Evolutionary conservation across 2,113 vertebrate species (phyloP), one percentile per base, ranked within the genome.

Genomic region (Nannobrachium achirus): DNA sequence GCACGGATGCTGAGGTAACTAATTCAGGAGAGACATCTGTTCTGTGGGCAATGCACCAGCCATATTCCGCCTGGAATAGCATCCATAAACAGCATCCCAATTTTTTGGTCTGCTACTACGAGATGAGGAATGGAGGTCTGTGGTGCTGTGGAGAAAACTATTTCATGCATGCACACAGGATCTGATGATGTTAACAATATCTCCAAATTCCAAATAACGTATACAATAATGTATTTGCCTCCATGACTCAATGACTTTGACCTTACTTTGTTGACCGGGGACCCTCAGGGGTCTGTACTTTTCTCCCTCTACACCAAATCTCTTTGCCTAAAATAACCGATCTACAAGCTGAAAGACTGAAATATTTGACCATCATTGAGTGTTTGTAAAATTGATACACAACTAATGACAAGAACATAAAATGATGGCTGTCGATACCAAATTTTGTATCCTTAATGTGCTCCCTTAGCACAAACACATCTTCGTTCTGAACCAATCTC

Each of bases 21-120:
- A 86, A 89, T 87, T 89, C 88, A 87, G 82, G 74, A 73, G 79
- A 89, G 84, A 88, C 88, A 90, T 87, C 87, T 91, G 88, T 76
- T 81, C 68, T 71, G 74, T 81, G 81, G 81, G 83, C 81, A 78
- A 75, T 74, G 76, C 63, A 84, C 73, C 71, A 74, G 66, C 73
- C 73, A 83, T 79, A 76, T 73, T 81, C 88, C 87, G 86, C 74
- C 82, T 83, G 88, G 87, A 74, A 88, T 76, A 60, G 65, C 82
- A 83, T 89, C 75, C 81, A 79, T 83, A 80, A 87, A 67, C 81
- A 86, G 66, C 53, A 63, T 72, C 63, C 62, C 40, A 3, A 40
- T 66, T 10, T 70, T 72, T 75, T 56, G 57, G 45, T 15, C 56
- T 41, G 4, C 7, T 4, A 46, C 56, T 56, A 15, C 70, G 65